Evolutionary conservation across 2,888 invertebrate species (phyloP).

Genomic region (Phyto melanocephala): DNA sequence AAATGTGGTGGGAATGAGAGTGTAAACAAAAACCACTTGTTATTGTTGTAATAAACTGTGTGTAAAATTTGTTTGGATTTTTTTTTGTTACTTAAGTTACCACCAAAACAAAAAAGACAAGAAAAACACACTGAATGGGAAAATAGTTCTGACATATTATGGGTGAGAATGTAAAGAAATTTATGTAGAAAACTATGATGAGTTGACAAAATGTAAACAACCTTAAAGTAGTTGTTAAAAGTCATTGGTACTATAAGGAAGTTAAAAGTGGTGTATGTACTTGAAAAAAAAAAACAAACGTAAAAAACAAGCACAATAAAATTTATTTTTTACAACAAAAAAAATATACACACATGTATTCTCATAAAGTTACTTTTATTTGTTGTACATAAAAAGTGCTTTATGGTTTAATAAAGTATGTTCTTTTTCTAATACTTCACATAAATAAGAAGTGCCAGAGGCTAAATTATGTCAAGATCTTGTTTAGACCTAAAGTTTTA

Average conservation of each 20-base stretch:
- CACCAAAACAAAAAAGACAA: conserved; percentile 15
- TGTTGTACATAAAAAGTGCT: too few species aligned
- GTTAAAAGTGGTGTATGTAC: conserved; percentile 10
- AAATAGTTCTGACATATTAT: conserved; percentile 14
- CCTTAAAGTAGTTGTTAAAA: conserved; percentile 60
- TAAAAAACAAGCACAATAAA: neutral
- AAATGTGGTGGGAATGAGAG: too few species aligned
- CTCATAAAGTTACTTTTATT: too few species aligned
- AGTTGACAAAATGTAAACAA: conserved; percentile 63
- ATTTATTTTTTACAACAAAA: too few species aligned
- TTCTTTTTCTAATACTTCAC: conserved; percentile 20
- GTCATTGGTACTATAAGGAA: conserved; percentile 61
- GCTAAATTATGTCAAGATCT: conserved; percentile 49
- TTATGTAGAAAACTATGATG: conserved; percentile 58
- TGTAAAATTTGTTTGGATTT: conserved; percentile 26
- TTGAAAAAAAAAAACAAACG: conserved; percentile 16
- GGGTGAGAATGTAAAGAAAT: conserved; percentile 37
- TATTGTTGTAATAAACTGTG: conserved; percentile 27
- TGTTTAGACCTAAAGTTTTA: conserved; percentile 13
- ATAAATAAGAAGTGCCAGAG: conserved; percentile 48
- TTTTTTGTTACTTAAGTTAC: neutral
- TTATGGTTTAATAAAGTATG: neutral
- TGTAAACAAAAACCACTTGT: neutral
- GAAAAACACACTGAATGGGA: conserved; percentile 13
- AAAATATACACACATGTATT: too few species aligned